Percentiles rank a stretch among this genome's conserved stretches.
Evolutionary conservation across 2,797 vertebrate genomes (phyloP).

Genomic region (Phataginus tricuspis): DNA sequence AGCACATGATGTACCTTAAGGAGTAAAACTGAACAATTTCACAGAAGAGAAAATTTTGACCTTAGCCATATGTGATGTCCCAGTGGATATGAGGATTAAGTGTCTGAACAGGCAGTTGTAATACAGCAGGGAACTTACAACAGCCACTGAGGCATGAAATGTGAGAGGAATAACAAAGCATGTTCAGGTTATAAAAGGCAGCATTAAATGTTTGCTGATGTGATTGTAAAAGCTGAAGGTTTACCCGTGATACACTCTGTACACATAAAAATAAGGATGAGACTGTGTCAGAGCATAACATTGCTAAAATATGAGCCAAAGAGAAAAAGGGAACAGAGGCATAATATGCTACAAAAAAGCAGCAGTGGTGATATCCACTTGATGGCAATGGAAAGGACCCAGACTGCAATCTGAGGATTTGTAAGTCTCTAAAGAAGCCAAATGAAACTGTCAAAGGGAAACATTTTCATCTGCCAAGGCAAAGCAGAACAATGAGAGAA

Average conservation of each 20-base stretch:
- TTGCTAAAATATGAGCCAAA: conserved; percentile 68
- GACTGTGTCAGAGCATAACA: conserved; percentile 54
- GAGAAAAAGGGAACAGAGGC: conserved; percentile 48
- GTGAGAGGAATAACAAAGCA: conserved; percentile 52
- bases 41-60: conserved; percentile 80
- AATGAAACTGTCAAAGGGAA: conserved; percentile 82
- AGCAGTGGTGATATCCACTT: conserved; percentile 75
- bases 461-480: conserved; percentile 81
- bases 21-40: conserved; percentile 80
- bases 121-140: conserved; percentile 51
- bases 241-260: conserved; percentile 63
- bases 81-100: conserved; percentile 20
- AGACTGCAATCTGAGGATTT: conserved; percentile 79
- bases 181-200: conserved; percentile 1
- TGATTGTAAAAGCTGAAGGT: conserved; percentile 67
- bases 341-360: conserved; percentile 60
- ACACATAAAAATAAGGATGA: conserved; percentile 60
- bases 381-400: conserved; percentile 72
- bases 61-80: conserved; percentile 68
- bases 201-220: conserved; percentile 63
- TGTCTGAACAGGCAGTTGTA: conserved; percentile 49
- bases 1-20: conserved; percentile 64
- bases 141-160: conserved; percentile 71
- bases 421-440: conserved; percentile 80
- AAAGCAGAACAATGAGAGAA: conserved; percentile 29